These are phyloP conservation scores for Parasteatoda lunata DNA, from an alignment of 2,888 invertebrate genomes.

Conservation along the genomic window DNA sequence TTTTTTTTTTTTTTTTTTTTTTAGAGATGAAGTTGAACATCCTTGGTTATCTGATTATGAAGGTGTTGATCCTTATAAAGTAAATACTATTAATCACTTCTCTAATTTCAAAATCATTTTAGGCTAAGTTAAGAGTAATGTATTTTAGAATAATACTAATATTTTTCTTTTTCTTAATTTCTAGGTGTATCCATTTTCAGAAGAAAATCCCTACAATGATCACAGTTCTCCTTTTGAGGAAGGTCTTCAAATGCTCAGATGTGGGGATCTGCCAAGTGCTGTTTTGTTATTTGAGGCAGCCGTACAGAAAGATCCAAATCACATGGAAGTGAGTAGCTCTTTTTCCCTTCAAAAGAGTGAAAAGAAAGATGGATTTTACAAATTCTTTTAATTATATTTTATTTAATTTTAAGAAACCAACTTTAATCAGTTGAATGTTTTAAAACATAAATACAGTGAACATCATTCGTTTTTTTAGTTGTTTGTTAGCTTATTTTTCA, in stretches of 20 bases:
- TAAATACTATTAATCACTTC: conserved; percentile 69
- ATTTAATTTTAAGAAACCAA: too few relatives aligned
- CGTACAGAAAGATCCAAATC: conserved; percentile 85
- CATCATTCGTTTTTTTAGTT: too few relatives aligned
- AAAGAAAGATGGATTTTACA: too few relatives aligned
- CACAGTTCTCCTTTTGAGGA: conserved; percentile 86
- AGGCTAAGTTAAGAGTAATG: neutral
- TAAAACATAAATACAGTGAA: too few relatives aligned
- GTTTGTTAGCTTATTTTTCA: too few relatives aligned
- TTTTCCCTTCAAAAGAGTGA: neutral
- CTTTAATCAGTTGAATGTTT: too few relatives aligned
- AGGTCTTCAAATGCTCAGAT: conserved; percentile 86
- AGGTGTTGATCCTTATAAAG: conserved; percentile 80
- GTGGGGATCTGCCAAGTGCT: conserved; percentile 95
- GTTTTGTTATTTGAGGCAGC: conserved; percentile 97
- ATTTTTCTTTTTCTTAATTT: neutral
- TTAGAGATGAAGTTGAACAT: conserved; percentile 75
- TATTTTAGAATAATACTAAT: neutral
- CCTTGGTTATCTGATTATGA: conserved; percentile 84
- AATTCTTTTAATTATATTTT: too few relatives aligned
- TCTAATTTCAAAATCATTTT: neutral
- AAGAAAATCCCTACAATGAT: conserved; percentile 88
- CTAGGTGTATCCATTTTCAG: conserved; percentile 85
- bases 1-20: conserved; percentile 13
- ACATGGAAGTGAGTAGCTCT: conserved; percentile 79